Base-by-base conservation (phyloP, 2,797 vertebrate species). In the Lerista edwardsae region DNA sequence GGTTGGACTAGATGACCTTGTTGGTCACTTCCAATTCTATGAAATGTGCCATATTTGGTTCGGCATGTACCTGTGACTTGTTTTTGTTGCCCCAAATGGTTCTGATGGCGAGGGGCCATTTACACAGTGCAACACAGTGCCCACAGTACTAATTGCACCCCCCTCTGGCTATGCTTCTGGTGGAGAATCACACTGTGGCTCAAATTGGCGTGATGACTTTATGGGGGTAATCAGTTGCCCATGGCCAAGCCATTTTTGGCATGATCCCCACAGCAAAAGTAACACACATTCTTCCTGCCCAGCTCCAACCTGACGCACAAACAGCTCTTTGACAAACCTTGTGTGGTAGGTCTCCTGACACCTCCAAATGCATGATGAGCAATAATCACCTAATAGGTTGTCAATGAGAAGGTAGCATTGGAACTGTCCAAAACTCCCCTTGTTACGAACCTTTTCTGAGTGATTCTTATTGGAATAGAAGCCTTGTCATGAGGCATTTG, bases 401-500 rank as follows among this genome's bases (percentile, higher is more conserved):
- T 29, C 71, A 74, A 47, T 34, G 71, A 74, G 44, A 74, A 65
- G 41, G 23, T 34, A 75, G 74, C 39, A 27, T 57, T 75, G 14
- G 41, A 82, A 75, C 71, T 64, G 71, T 82, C 59, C 65, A 47
- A 59, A 75, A 75, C 25, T 23, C 59, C 57, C 17, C 31, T 69
- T 36, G n/a, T 65, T 75, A 41, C 29, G 39, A 73, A n/a, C 14
- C n/a, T 19, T 64, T 64, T 44, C 41, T 34, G n/a, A 51, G 41
- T 82, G 71, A 74, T 41, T 51, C 57, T 65, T 75, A 47, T 47
- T 74, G 41, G 71, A 74, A 75, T 19, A 29, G 80, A 82, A 82
- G 41, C 59, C n/a, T 34, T 64, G 80, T 82, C 80, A 75, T 75
- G 71, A 75, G 55, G 62, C 64, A 82, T 75, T 31, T 51, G 71